Evolutionary conservation across 2,888 invertebrate genomes (phyloP).

Genomic region (Pterostichus niger): DNA sequence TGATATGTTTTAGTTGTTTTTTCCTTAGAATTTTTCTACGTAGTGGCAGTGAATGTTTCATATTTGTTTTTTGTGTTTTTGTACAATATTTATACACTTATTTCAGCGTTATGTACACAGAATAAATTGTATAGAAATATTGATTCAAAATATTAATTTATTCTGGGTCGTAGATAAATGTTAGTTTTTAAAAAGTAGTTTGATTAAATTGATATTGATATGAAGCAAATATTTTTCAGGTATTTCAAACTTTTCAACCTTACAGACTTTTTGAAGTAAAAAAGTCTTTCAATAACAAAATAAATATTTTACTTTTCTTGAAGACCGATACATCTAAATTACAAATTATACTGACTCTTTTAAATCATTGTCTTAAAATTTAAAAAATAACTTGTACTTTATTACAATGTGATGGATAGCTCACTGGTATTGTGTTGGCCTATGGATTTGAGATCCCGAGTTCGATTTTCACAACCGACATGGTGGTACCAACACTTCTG

Average conservation of each 20-base stretch:
- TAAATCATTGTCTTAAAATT: too few relatives aligned
- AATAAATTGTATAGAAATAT: neutral
- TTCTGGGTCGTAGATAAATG: constrained; percentile 9
- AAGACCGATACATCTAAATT: too few relatives aligned
- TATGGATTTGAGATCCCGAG: too few relatives aligned
- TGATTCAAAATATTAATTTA: neutral
- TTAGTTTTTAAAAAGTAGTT: neutral
- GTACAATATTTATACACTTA: neutral
- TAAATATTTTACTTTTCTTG: too few relatives aligned
- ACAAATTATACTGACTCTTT: too few relatives aligned
- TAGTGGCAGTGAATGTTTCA: constrained; percentile 15
- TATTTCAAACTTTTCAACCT: too few relatives aligned
- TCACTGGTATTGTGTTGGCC: too few relatives aligned
- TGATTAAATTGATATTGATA: neutral
- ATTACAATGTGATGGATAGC: too few relatives aligned
- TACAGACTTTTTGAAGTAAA: neutral
- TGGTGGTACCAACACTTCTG: too few relatives aligned
- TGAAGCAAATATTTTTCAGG: constrained; percentile 6
- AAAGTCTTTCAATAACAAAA: neutral
- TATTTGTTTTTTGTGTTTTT: neutral
- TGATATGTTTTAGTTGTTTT: neutral
- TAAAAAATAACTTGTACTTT: too few relatives aligned
- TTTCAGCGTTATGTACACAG: neutral
- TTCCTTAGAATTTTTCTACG: constrained; percentile 1
- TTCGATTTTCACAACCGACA: too few relatives aligned